Evolutionary conservation across 2,113 vertebrate species (phyloP), one percentile per base, ranked within the genome.

Genomic region (Egretta garzetta): DNA sequence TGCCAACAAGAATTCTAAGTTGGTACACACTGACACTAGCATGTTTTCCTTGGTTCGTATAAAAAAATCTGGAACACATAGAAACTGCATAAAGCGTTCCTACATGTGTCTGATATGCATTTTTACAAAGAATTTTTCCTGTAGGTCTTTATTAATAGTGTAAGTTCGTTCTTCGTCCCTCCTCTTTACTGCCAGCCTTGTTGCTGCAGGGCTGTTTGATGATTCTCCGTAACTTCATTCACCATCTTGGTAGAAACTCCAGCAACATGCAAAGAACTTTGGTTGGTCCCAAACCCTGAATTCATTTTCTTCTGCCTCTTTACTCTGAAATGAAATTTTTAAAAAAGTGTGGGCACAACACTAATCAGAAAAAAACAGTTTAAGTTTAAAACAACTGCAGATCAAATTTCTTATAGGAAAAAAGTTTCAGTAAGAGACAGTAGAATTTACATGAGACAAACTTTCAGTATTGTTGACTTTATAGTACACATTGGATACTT

Each of bases 281-380:
- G 67, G 63, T 66, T 93, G 87, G 39, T 97, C 77, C 89, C 87
- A 96, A 27, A 86, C 71, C 62, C 83, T 52, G 45, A 71, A 58
- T 67, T 84, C 14, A 1, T 15, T 80, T 96, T 86, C 87, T 96
- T 93, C 77, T 0, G 2, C 16, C 41, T 85, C 64, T 86, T 74
- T 72, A 52, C 9, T 81, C 92, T 94, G 87, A 79, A 95, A 95
- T 35, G 2, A 55, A 80, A 62, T 45, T 74, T 93, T 56, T 17
- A 3, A 47, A 56, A 67, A 72, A 52, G 3, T 39, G 5, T 93
- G 71, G 96, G 8, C 22, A 60, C 28, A 58, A 84, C 10, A 50
- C 0, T 1, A 53, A 80, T 23, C 27, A 70, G 13, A 39, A 84
- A 50, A 50, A 75, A 4, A 6, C 47, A 81, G 2, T 53, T 90